These are phyloP conservation scores for Seriola quinqueradiata DNA, from an alignment of 2,113 vertebrate genomes.

Conservation along the genomic window DNA sequence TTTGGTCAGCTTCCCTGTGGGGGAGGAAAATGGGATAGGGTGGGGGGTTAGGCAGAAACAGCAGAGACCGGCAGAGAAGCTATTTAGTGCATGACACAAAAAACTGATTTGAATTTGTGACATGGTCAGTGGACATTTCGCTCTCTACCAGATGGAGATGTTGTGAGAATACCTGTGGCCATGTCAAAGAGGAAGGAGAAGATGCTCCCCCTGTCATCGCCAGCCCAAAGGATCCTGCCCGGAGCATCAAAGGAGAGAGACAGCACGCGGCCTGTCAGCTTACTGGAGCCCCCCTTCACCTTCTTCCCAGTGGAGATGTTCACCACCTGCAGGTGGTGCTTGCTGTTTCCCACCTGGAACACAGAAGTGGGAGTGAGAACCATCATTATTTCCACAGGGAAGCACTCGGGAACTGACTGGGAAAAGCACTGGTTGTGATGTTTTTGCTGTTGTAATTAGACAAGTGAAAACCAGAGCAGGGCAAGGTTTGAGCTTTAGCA, in stretches of 20 bases:
- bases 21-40: background rate
- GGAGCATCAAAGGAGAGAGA: conserved; percentile 94
- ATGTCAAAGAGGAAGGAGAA: conserved; percentile 97
- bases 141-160: conserved; percentile 2
- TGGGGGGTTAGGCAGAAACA: conserved; percentile 20
- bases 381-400: conserved; percentile 19
- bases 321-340: conserved; percentile 92
- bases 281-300: conserved; percentile 92
- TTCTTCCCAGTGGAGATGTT: conserved; percentile 97
- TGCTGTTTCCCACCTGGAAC: conserved; percentile 91
- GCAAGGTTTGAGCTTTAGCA: background rate
- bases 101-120: conserved; percentile 25
- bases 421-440: background rate
- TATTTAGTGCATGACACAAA: conserved; percentile 4
- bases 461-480: background rate
- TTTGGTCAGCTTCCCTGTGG: conserved; percentile 93
- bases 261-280: conserved; percentile 91
- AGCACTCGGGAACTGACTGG: background rate
- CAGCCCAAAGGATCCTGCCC: conserved; percentile 93
- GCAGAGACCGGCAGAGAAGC: conserved; percentile 42
- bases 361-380: conserved; percentile 30
- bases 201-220: conserved; percentile 92
- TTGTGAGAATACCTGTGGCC: conserved; percentile 88
- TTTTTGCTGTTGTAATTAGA: background rate
- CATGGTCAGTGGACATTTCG: background rate